Evolutionary conservation across 2,888 invertebrate genomes (phyloP).

Genomic region (Drosophila multiciliata): DNA sequence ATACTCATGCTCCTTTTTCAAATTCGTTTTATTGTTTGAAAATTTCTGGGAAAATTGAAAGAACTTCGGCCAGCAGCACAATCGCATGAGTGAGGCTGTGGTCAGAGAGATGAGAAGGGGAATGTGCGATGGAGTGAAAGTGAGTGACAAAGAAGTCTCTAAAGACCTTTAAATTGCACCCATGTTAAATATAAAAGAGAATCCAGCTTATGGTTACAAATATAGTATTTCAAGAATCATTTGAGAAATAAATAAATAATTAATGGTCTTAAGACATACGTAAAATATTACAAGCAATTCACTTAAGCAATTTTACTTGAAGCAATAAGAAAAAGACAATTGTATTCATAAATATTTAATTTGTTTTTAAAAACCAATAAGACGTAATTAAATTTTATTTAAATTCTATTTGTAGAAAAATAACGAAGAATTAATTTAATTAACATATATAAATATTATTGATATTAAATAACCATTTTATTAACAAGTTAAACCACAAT

Average conservation of each 20-base stretch:
- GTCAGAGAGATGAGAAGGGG: neutral
- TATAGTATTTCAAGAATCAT: neutral
- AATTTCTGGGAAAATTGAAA: constrained; percentile 50
- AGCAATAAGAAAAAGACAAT: neutral
- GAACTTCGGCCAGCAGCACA: constrained; percentile 47
- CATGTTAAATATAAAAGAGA: neutral
- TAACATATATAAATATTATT: neutral
- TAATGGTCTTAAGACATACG: neutral
- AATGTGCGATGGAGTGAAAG: neutral
- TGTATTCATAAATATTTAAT: neutral
- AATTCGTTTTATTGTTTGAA: constrained; percentile 55
- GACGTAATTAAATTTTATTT: neutral
- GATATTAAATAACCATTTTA: neutral
- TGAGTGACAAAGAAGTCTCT: neutral
- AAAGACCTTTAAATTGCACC: neutral
- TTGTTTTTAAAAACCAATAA: neutral
- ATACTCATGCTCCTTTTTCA: constrained; percentile 12
- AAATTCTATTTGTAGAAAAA: neutral
- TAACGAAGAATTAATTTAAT: neutral
- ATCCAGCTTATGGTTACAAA: neutral
- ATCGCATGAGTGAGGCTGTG: constrained; percentile 5
- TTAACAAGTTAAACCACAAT: neutral
- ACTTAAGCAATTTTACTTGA: neutral
- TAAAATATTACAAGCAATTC: neutral
- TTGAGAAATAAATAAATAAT: neutral